Evolutionary conservation across 2,113 vertebrate species (phyloP), one percentile per base, ranked within the genome.

Genomic region (Sardina pilchardus): DNA sequence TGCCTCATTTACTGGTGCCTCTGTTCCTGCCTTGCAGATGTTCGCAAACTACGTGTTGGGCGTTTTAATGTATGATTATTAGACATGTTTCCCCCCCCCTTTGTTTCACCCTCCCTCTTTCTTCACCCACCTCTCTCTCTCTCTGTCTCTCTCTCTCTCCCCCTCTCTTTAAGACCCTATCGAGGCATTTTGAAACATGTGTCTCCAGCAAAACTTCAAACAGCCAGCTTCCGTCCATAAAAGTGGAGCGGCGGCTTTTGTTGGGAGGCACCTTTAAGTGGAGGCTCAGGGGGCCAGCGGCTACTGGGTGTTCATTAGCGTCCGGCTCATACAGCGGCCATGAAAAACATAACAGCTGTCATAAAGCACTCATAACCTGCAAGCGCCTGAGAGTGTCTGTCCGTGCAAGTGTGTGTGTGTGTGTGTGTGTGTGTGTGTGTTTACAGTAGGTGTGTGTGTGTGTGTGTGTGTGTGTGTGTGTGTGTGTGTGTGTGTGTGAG

Each of bases 151-250:
- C 26, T 3, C 63, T 30, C 63, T 10, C 4, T 24, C 59, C 53
- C 24, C 59, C 59, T 6, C 59, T 50, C 67, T 56, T 83, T 82
- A 83, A 85, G 82, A 86, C 63, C 53, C 44, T 85, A 83, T 50
- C 42, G 44, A 47, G 59, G 53, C 88, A 85, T 81, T 83, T 48
- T 85, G 39, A 83, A 89, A 82, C 84, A 85, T 90, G 83, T 90
- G 90, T 85, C 85, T 83, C 84, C 90, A 85, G 82, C 87, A 84
- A 56, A 83, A 89, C 87, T 90, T 89, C 90, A 90, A 92, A 90
- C 50, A 16, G 12, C 24, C 56, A 30, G 84, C 87, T 91, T 92
- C 91, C 91, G 90, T 92, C 90, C 89, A 92, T 92, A 91, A 92
- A 92, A 92, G 21, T 17, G 84, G 19, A 30, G 50, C 45, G 45